Base-by-base conservation (phyloP, 2,113 vertebrate species). In the Chloroceryle aenea region DNA sequence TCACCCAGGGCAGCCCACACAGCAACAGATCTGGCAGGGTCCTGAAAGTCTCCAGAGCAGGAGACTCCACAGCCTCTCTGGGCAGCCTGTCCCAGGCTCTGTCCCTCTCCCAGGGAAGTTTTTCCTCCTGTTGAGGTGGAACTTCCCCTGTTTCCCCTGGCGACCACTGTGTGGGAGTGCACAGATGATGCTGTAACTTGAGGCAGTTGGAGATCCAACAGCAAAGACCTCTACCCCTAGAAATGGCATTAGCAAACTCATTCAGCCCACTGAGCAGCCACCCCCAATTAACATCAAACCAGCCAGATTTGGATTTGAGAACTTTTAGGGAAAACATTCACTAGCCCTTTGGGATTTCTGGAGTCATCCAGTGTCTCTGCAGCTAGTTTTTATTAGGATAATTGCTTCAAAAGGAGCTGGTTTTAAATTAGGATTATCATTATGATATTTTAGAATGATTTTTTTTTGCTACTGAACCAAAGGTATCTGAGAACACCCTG, bases 241-340 rank as follows among this genome's bases (percentile, higher is more conserved):
- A 75, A 94, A 87, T 93, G 29, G 55, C 85, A 94, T 93, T 69
- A 85, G 87, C 73, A 93, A 87, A 77, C 68, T 63, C 87, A 90
- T 89, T 63, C 71, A 52, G 76, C 40, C 81, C 50, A 56, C 55
- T 7, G 29, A 80, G 18, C 79, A 90, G 88, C 71, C 82, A 25
- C 36, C 3, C 0, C 12, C 61, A 38, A 9, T 56, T 72, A 50
- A 73, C 45, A 55, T 61, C 81, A 45, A 12, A 29, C 2, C n/a
- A 8, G 91, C 34, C 64, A 45, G 83, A 48, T 32, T 67, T 26
- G 42, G 48, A 69, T 48, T 73, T 77, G 83, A 63, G 87, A 82
- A 62, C 71, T 85, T 69, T 47, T 38, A 58, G 72, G 68, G 19
- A 34, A 19, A 45, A 42, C 10, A 30, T 16, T 12, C 48, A 1